phyloP scores from a whole-genome alignment of 2,797 vertebrate genomes.

The Coluber constrictor region DNA sequence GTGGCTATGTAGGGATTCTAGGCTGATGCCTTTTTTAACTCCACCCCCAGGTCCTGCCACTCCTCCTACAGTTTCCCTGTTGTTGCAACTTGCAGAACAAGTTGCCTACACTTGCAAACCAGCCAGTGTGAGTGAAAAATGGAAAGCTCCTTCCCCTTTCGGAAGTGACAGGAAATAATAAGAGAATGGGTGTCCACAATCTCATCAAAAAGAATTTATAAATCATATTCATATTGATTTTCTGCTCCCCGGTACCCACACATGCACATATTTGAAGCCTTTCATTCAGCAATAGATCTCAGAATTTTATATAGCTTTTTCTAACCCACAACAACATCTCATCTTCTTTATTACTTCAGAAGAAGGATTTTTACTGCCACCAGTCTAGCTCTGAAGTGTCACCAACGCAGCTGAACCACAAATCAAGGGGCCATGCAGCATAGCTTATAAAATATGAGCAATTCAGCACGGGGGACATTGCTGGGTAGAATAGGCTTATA shows the following conservation, averaged over 20 bases:
- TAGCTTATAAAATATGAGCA: not conserved
- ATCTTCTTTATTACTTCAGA: not conserved
- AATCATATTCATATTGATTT: not conserved
- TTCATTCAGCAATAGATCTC: not conserved
- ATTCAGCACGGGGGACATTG: not conserved
- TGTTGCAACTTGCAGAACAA: not conserved
- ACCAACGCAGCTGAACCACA: not conserved
- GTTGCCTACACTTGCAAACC: not conserved
- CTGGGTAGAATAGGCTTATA: not conserved
- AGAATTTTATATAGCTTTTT: not conserved
- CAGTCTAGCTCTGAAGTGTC: not conserved
- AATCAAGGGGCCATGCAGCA: not conserved
- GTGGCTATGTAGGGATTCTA: not conserved
- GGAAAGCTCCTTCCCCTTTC: not conserved
- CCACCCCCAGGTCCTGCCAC: not conserved
- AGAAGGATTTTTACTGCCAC: not conserved
- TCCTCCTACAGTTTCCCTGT: not conserved
- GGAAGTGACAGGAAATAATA: not conserved
- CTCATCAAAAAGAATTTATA: not conserved
- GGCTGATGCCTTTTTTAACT: not conserved
- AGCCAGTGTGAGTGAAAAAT: not conserved
- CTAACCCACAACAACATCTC: not conserved
- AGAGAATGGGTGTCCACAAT: not conserved
- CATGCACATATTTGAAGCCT: not conserved
- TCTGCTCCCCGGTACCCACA: not conserved